Evolutionary conservation across 2,888 invertebrate species (phyloP).

Genomic region (Theristus sp.): DNA sequence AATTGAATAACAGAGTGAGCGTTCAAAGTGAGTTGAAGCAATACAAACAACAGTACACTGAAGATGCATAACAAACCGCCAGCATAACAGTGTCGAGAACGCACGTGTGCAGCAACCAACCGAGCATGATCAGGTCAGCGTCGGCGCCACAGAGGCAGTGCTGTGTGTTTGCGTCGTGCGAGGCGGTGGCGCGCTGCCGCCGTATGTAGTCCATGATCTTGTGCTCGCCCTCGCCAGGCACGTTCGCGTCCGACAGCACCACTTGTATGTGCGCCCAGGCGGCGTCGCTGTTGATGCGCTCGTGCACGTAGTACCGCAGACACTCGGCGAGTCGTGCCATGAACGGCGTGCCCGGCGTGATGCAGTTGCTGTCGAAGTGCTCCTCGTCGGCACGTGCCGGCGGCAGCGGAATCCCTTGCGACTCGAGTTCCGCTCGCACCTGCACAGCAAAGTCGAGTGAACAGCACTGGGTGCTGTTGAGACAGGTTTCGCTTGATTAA

Average conservation of each 20-base stretch:
- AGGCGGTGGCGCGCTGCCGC: slow-evolving; percentile 58
- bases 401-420: slow-evolving; percentile 29
- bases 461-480: too few species aligned
- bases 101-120: background rate
- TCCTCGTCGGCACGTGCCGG: slow-evolving; percentile 62
- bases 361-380: slow-evolving; percentile 97
- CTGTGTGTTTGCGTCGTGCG: slow-evolving; percentile 90
- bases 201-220: slow-evolving; percentile 99
- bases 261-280: slow-evolving; percentile 55
- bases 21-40: too few species aligned
- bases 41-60: too few species aligned
- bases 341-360: slow-evolving; percentile 95
- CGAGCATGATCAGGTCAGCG: slow-evolving; percentile 77
- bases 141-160: slow-evolving; percentile 96
- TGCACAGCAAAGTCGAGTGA: background rate
- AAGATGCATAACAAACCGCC: background rate
- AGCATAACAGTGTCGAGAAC: background rate
- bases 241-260: slow-evolving; percentile 95
- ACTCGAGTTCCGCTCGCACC: slow-evolving; percentile 26
- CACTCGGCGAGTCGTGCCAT: slow-evolving; percentile 60
- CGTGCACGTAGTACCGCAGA: slow-evolving; percentile 66
- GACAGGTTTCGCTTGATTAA: too few species aligned
- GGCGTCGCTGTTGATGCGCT: slow-evolving; percentile 71
- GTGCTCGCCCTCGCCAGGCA: slow-evolving; percentile 93
- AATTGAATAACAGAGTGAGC: too few species aligned